Percentiles rank a stretch among this genome's conserved stretches.
Evolutionary conservation across 2,113 vertebrate species (phyloP).

Genomic region (Saguinus midas): DNA sequence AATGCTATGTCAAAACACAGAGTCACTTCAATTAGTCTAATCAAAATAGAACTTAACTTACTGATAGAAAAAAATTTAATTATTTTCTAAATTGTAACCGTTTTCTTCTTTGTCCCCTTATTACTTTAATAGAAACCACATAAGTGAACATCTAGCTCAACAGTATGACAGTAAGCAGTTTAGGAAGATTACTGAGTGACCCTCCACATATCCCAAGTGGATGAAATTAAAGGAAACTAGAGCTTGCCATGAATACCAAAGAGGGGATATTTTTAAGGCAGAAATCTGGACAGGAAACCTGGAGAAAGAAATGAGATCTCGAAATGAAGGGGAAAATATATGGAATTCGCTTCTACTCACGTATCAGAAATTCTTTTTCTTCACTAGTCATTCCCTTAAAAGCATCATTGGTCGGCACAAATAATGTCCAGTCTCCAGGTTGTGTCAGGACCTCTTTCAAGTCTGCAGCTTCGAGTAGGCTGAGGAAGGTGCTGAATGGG

Average conservation of each 20-base stretch:
- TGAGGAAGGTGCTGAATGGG: slow-evolving; percentile 90
- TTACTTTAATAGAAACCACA: not conserved
- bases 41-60: not conserved
- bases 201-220: not conserved
- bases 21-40: not conserved
- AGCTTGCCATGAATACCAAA: not conserved
- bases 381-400: slow-evolving; percentile 89
- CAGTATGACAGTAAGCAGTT: not conserved
- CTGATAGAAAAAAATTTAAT: not conserved
- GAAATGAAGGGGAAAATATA: not conserved
- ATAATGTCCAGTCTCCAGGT: slow-evolving; percentile 93
- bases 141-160: not conserved
- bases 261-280: not conserved
- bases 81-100: not conserved
- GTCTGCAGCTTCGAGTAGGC: slow-evolving; percentile 91
- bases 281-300: not conserved
- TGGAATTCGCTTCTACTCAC: slow-evolving; percentile 80
- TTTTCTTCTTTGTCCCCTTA: not conserved
- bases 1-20: not conserved
- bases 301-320: not conserved
- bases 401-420: slow-evolving; percentile 95
- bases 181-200: not conserved
- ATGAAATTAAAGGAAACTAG: not conserved
- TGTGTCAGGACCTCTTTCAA: slow-evolving; percentile 90
- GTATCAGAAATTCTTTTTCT: slow-evolving; percentile 87